Base-by-base conservation (phyloP, 1,140 invertebrate species). In the Diplogasteroides magnus region DNA sequence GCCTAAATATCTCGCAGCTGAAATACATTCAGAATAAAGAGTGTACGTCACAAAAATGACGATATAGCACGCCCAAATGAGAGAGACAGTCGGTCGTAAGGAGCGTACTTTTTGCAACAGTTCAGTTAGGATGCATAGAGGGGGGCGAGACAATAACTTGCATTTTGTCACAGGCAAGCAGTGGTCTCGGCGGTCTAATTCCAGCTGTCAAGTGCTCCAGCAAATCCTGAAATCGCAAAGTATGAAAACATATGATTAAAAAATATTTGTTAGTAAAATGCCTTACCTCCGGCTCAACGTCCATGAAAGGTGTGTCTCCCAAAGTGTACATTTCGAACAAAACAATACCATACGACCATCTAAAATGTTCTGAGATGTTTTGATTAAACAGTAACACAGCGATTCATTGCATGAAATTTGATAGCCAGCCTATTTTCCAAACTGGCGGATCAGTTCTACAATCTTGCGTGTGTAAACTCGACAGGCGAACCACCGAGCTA, bases 261-360 rank as follows among this genome's bases (percentile, higher is more conserved):
- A n/a, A n/a, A n/a, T n/a, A n/a, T n/a, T n/a, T n/a, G n/a, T n/a
- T n/a, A n/a, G n/a, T n/a, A n/a, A n/a, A n/a, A n/a, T n/a, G n/a
- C n/a, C n/a, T n/a, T n/a, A n/a, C n/a, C n/a, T n/a, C n/a, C n/a
- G 77, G 75, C 29, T 77, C 67, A 19, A 78, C 72, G 6, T 71
- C 64, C 2, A 31, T 31, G 61, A 78, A 78, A 14, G 77, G 77
- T 13, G 73, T 63, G 55, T 66, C 68, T 48, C 77, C 77, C 28
- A 78, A 64, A 3, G 77, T 77, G 61, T 78, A 78, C 74, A 79
- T 78, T 64, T 78, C 77, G 58, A 67, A 78, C 11, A 78, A 70
- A 2, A 77, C 61, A 19, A 78, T 75, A 28, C 76, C 77, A 65
- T 69, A 78, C 14, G 74, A 76, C 77, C 77, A 78, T n/a, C 69